These are phyloP conservation scores for Apantesis nais DNA, from an alignment of 2,888 invertebrate genomes.

Conservation along the genomic window DNA sequence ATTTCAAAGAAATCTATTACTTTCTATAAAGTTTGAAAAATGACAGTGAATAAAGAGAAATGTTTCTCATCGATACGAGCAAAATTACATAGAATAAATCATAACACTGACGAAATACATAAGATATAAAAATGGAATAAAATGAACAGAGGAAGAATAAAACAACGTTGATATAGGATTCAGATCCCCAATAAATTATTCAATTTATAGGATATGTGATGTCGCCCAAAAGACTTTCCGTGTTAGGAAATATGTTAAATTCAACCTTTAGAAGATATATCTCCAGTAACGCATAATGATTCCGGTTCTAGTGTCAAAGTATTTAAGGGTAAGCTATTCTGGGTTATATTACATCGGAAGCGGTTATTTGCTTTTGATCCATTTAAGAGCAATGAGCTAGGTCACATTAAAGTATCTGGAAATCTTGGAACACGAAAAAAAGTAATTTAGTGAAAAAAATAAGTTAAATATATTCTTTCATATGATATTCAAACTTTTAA, in stretches of 20 bases:
- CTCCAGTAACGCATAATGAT: neutral
- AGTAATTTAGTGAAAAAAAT: neutral
- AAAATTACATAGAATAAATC: neutral
- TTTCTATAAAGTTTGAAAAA: neutral
- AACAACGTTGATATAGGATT: conserved; percentile 11
- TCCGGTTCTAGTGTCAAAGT: neutral
- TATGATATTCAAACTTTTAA: too few species aligned
- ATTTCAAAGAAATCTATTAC: too few species aligned
- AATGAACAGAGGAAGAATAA: neutral
- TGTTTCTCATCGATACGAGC: neutral
- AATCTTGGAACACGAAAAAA: neutral
- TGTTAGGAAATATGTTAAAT: conserved; percentile 15
- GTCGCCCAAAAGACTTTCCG: conserved; percentile 17
- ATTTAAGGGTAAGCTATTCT: neutral
- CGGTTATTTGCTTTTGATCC: neutral
- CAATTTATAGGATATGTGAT: conserved; percentile 20
- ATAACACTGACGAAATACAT: neutral
- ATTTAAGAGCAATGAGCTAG: neutral
- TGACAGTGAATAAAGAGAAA: neutral
- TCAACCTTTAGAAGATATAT: conserved; percentile 11
- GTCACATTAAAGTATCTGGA: neutral
- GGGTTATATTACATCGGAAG: neutral
- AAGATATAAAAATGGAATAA: neutral
- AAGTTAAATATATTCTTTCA: too few species aligned
- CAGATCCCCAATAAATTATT: conserved; percentile 22